These are phyloP conservation scores for Sinhomidia bicolor DNA, from an alignment of 2,888 invertebrate species.

Conservation along the genomic window DNA sequence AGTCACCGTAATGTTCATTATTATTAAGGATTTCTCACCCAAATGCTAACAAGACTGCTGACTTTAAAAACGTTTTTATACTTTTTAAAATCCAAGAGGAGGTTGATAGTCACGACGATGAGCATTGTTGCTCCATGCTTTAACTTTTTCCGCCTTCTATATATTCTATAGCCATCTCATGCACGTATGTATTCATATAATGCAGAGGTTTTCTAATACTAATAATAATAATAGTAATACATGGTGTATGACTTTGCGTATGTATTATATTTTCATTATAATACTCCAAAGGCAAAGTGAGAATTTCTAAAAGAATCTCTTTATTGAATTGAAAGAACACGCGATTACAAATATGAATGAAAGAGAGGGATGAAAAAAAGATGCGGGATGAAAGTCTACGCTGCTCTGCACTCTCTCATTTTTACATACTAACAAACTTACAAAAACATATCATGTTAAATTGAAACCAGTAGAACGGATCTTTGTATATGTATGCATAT, in stretches of 20 bases:
- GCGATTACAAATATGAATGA: conserved; percentile 55
- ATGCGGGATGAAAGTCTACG: conserved; percentile 9
- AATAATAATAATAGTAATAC: too few species aligned
- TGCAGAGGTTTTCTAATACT: background rate
- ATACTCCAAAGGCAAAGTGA: conserved; percentile 26
- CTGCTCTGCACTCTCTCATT: background rate
- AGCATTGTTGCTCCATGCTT: too few species aligned
- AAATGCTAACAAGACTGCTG: conserved; percentile 56
- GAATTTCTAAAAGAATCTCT: conserved; percentile 45
- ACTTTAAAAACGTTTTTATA: conserved; percentile 39
- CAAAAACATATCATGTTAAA: background rate
- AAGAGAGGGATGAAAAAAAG: conserved; percentile 29
- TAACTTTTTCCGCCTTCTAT: too few species aligned
- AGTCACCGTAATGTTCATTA: conserved; percentile 23
- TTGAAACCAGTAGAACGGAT: conserved; percentile 7
- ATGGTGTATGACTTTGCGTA: background rate
- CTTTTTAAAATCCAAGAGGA: conserved; percentile 30
- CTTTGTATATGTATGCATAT: conserved; percentile 10
- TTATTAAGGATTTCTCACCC: conserved; percentile 34
- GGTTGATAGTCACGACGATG: conserved; percentile 39
- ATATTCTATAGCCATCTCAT: background rate
- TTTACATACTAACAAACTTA: background rate
- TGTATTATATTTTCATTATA: background rate
- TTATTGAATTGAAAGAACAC: conserved; percentile 58
- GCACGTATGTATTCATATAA: background rate